Evolutionary conservation across 1,140 invertebrate species (phyloP).

Genomic region (Drosophila persimilis): DNA sequence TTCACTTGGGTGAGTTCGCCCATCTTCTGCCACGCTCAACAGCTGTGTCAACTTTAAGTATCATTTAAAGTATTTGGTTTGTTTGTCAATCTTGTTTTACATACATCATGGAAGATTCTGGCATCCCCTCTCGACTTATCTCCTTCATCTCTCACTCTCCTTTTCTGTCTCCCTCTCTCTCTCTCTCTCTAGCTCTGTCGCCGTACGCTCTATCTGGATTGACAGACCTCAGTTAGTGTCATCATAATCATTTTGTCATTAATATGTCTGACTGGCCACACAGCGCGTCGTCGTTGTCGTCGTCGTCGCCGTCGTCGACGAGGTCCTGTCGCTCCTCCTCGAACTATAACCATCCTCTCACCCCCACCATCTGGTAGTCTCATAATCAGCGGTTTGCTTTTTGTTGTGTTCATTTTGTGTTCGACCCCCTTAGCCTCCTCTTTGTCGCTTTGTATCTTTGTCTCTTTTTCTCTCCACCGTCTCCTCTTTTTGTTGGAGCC

Average conservation of each 20-base stretch:
- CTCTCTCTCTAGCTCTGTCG: neutral
- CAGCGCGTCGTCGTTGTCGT: constrained; percentile 34
- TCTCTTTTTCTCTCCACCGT: neutral
- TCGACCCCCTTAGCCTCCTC: constrained; percentile 27
- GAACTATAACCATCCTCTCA: neutral
- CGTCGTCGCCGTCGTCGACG: constrained; percentile 6
- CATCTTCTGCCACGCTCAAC: constrained; percentile 14
- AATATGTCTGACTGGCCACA: constrained; percentile 80
- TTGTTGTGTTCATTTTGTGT: constrained; percentile 73
- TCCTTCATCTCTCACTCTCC: neutral
- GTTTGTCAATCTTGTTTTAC: constrained; percentile 57
- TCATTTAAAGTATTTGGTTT: constrained; percentile 55
- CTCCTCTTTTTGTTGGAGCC: constrained; percentile 28
- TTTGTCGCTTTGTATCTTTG: neutral
- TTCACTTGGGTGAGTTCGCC: constrained; percentile 30
- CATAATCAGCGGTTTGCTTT: constrained; percentile 77
- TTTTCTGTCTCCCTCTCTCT: neutral
- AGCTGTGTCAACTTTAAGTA: constrained; percentile 56
- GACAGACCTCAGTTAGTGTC: constrained; percentile 69
- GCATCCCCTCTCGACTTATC: neutral
- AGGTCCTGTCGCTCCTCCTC: constrained; percentile 9
- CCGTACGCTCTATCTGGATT: constrained; percentile 35
- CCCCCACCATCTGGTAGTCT: constrained; percentile 23
- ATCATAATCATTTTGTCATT: constrained; percentile 83
- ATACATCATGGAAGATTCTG: constrained; percentile 26